Evolutionary conservation across 2,888 invertebrate genomes (phyloP).

Genomic region (Eristalis tenax): DNA sequence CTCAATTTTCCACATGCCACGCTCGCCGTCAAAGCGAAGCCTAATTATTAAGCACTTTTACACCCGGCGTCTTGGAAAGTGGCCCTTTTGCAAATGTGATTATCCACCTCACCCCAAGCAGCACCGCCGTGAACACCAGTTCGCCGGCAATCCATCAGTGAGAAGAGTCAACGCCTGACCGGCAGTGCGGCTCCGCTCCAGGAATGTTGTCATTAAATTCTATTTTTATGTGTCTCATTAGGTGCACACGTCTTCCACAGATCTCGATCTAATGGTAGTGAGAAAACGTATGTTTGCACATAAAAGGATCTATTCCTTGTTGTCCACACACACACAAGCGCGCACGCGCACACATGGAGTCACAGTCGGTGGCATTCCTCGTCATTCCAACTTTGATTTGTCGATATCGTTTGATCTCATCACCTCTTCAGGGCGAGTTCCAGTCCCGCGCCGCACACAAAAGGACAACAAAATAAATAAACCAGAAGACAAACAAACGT

Average conservation of each 20-base stretch:
- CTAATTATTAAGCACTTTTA: slow-evolving; percentile 35
- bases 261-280: slow-evolving; percentile 62
- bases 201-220: slow-evolving; percentile 66
- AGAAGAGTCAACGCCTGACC: slow-evolving; percentile 15
- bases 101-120: background rate
- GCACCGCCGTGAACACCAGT: background rate
- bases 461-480: slow-evolving; percentile 18
- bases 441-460: slow-evolving; percentile 22
- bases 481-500: slow-evolving; percentile 18
- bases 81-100: slow-evolving; percentile 7
- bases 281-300: slow-evolving; percentile 63
- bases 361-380: slow-evolving; percentile 15
- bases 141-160: background rate
- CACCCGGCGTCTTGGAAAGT: background rate
- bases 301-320: slow-evolving; percentile 36
- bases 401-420: slow-evolving; percentile 72
- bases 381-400: slow-evolving; percentile 65
- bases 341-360: background rate
- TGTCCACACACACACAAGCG: background rate
- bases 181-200: slow-evolving; percentile 47
- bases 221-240: slow-evolving; percentile 64
- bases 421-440: slow-evolving; percentile 56
- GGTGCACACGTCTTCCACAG: slow-evolving; percentile 27
- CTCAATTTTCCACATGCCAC: slow-evolving; percentile 27
- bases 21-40: background rate